These are phyloP conservation scores for Plotosus lineatus DNA, from an alignment of 2,113 vertebrate species.

Conservation along the genomic window DNA sequence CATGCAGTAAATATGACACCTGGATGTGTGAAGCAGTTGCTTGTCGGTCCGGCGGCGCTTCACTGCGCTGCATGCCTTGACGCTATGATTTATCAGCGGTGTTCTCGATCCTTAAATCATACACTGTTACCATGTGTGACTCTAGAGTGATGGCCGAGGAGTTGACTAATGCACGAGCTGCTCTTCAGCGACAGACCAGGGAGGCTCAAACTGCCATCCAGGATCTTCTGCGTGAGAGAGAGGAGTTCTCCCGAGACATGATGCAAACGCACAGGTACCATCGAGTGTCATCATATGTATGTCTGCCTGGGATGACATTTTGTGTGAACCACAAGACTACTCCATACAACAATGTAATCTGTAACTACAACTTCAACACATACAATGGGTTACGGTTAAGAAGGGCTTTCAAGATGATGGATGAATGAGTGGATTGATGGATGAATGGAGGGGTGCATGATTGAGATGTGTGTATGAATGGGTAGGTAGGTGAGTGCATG, in stretches of 20 bases:
- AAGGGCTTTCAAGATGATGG: not conserved
- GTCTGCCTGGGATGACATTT: not conserved
- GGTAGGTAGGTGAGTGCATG: too few species aligned
- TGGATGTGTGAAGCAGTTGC: too few species aligned
- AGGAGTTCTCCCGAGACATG: slow-evolving; percentile 90
- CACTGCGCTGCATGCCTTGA: too few species aligned
- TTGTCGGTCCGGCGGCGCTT: too few species aligned
- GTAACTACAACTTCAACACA: not conserved
- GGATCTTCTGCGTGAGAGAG: slow-evolving; percentile 87
- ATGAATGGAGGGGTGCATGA: too few species aligned
- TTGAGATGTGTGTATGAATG: too few species aligned
- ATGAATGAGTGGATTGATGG: too few species aligned
- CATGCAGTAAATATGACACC: too few species aligned
- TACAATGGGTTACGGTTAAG: not conserved
- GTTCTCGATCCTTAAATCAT: not conserved
- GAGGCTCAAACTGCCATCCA: slow-evolving; percentile 91
- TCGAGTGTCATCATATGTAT: too few species aligned
- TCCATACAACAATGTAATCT: not conserved
- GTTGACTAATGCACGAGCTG: slow-evolving; percentile 82
- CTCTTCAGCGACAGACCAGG: slow-evolving; percentile 86
- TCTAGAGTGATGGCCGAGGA: slow-evolving; percentile 97
- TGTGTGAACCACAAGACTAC: not conserved
- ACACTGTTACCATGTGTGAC: not conserved
- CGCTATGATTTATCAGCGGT: not conserved
- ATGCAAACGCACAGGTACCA: slow-evolving; percentile 83